Evolutionary conservation across 2,888 invertebrate genomes (phyloP), one percentile per base, ranked within the genome.

Genomic region (Emmelina monodactyla): DNA sequence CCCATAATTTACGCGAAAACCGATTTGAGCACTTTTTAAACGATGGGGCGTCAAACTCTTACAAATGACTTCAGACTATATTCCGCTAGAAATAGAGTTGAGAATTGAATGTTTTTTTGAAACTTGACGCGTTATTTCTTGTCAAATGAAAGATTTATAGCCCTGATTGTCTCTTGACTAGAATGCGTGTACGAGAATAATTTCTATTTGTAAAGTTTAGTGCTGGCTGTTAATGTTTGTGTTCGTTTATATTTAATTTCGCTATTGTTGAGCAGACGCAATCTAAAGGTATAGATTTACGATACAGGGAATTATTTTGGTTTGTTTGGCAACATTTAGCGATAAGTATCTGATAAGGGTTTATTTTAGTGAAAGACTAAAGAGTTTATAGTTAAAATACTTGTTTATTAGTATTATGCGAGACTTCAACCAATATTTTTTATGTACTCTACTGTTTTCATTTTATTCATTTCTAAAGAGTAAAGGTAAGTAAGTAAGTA

Each of bases 1-100:
- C 68, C 66, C 68, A 75, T 78, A 76, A 75, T 73, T 78, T 76
- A 75, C 69, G 69, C 60, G 57, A 69, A 75, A 71, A 69, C 55
- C 67, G 72, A 73, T 69, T 65, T 63, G 59, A 67, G 66, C 63
- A 58, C 58, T 56, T 67, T 68, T 64, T 73, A 78, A 79, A 63
- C 69, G 68, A 58, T 55, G 58, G 76, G 78, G 78, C 75, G 78
- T 13, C 25, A 11, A 25, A 10, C 3, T 10, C 3, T 4, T 25
- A 10, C 9, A 7, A 7, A 10, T 10, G n/a, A 9, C n/a, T 10
- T 28, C 34, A 25, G n/a, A 15, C 46, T 39, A 41, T 66, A 56
- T 39, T 16, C 0, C 2, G 1, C 1, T 0, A 3, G 6, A 0
- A 0, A 30, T 53, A 58, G 45, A 41, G 58, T 46, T 47, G 31